Conservation (phyloP, 2,797 vertebrate genomes). For the Schizothorax lantsangensis region DNA sequence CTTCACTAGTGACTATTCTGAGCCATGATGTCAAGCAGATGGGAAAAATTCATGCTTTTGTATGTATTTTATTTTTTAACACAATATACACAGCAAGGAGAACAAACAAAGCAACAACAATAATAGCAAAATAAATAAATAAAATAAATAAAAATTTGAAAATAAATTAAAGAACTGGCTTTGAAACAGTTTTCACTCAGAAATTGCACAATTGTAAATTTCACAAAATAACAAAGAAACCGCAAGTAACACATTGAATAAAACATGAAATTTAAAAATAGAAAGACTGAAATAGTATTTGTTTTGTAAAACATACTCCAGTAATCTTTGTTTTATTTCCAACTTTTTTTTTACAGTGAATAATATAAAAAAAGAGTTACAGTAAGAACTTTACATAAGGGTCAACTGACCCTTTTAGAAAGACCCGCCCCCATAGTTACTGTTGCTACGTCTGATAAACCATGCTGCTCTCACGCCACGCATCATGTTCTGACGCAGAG, state of each 20-base stretch:
- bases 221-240: not conserved
- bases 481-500: too few species aligned
- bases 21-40: not conserved
- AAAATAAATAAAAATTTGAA: too few species aligned
- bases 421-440: too few species aligned
- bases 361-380: too few species aligned
- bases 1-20: not conserved
- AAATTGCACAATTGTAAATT: not conserved
- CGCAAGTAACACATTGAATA: not conserved
- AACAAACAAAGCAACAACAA: not conserved
- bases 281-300: not conserved
- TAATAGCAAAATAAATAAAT: too few species aligned
- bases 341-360: not conserved
- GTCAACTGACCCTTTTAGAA: too few species aligned
- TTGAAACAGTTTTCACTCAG: too few species aligned
- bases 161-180: too few species aligned
- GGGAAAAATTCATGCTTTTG: too few species aligned
- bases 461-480: too few species aligned
- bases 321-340: not conserved
- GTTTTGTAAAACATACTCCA: not conserved
- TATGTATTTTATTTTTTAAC: not conserved
- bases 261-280: not conserved
- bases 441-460: too few species aligned
- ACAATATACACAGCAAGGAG: not conserved
- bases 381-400: too few species aligned